These are phyloP conservation scores for Poeciliopsis presidionis DNA, from an alignment of 2,797 vertebrate genomes.

Conservation along the genomic window DNA sequence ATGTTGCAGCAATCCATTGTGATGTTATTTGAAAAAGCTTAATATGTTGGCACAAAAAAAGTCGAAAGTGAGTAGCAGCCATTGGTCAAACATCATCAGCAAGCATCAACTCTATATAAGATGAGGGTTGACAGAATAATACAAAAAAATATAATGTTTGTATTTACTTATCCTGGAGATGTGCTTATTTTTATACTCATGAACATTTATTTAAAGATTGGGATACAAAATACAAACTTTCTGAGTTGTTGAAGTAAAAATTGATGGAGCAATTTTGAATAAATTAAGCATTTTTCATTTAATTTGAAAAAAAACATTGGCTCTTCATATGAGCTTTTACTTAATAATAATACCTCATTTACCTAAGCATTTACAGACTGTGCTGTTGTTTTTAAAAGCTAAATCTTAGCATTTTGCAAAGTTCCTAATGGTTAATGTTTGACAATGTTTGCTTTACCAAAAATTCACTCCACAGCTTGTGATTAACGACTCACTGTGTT, in stretches of 20 bases:
- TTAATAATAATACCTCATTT: background rate
- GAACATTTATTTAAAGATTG: background rate
- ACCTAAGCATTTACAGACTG: background rate
- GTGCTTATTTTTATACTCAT: background rate
- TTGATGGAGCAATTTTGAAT: background rate
- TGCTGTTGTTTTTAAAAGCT: background rate
- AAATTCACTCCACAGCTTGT: conserved; percentile 32
- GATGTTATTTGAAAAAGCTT: background rate
- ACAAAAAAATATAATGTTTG: background rate
- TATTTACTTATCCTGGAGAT: background rate
- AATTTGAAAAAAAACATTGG: background rate
- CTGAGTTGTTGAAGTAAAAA: background rate
- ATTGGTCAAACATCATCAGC: background rate
- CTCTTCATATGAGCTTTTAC: background rate
- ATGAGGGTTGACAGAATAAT: background rate
- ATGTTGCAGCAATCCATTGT: conserved; percentile 33
- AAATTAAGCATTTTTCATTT: background rate
- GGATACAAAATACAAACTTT: too few relatives aligned
- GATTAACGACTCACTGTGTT: conserved; percentile 44
- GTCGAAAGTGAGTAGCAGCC: background rate
- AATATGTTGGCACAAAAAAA: background rate
- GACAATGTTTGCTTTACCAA: conserved; percentile 24
- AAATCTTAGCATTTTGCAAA: background rate
- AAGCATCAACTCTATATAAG: background rate
- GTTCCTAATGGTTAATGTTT: conserved; percentile 20